Conservation (phyloP, 30 jellyfish, hydroid and myxozoan genomes). For the Aurelia sp. region DNA sequence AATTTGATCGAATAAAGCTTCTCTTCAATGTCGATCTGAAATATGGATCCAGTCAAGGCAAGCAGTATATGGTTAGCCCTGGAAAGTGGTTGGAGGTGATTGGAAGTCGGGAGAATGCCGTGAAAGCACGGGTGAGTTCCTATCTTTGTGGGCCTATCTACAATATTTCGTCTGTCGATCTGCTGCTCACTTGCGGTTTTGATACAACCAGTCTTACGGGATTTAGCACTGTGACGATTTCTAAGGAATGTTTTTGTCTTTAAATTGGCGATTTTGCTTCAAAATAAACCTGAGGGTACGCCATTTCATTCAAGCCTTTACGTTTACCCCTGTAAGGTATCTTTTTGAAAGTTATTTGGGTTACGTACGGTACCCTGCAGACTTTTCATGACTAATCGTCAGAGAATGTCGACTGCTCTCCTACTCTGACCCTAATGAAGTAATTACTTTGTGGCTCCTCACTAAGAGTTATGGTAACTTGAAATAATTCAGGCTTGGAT, state of each 20-base stretch:
- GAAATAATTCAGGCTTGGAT: too few relatives aligned
- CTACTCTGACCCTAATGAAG: too few relatives aligned
- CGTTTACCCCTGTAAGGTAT: too few relatives aligned
- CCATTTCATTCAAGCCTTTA: background rate
- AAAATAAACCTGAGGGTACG: slow-evolving; percentile 8
- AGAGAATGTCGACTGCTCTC: too few relatives aligned
- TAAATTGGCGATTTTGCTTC: slow-evolving; percentile 29
- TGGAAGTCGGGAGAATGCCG: slow-evolving; percentile 84
- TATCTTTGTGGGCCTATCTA: slow-evolving; percentile 5
- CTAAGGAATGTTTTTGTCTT: slow-evolving; percentile 48
- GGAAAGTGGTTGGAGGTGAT: slow-evolving; percentile 92
- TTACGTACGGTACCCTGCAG: too few relatives aligned
- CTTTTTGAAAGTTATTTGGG: too few relatives aligned
- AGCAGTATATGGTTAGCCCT: slow-evolving; percentile 94
- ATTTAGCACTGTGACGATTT: slow-evolving; percentile 65
- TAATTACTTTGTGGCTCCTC: too few relatives aligned
- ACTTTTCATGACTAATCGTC: too few relatives aligned
- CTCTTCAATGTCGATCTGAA: slow-evolving; percentile 89
- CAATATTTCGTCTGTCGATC: slow-evolving; percentile 2
- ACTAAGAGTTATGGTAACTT: too few relatives aligned
- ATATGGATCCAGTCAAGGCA: slow-evolving; percentile 86
- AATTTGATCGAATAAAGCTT: slow-evolving; percentile 70
- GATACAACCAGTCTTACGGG: slow-evolving; percentile 49
- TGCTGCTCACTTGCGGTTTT: slow-evolving; percentile 72
- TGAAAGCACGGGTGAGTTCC: slow-evolving; percentile 92